Percentiles rank a stretch among this genome's conserved stretches.
These are phyloP conservation scores for Corythaixoides concolor DNA, from an alignment of 2,113 vertebrate genomes.

Conservation along the genomic window DNA sequence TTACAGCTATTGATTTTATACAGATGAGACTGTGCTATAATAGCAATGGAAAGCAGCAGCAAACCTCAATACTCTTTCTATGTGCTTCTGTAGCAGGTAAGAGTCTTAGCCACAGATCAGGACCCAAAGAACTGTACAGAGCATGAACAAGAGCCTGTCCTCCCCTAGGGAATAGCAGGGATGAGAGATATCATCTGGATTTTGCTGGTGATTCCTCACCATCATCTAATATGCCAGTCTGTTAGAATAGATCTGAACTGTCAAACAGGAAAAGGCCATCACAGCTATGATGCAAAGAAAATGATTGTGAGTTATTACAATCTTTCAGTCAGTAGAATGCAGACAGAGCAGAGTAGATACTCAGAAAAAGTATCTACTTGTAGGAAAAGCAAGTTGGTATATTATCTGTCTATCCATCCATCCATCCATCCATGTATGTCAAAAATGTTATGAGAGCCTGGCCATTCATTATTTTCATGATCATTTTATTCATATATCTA, in stretches of 20 bases:
- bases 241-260: neutral
- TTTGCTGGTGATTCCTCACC: neutral
- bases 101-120: neutral
- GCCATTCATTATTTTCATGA: neutral
- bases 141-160: neutral
- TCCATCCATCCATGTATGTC: neutral
- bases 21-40: neutral
- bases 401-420: neutral
- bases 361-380: neutral
- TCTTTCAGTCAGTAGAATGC: neutral
- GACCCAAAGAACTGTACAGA: neutral
- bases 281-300: neutral
- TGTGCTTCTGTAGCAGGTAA: neutral
- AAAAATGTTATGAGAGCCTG: neutral
- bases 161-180: neutral
- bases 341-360: neutral
- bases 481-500: neutral
- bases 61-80: neutral
- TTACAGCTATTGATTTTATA: neutral
- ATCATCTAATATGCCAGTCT: neutral
- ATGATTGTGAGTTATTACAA: neutral
- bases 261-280: neutral
- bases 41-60: neutral
- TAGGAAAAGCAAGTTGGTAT: neutral
- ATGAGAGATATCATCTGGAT: accelerated